These are phyloP conservation scores for Congeria kusceri DNA, from an alignment of 2,888 invertebrate genomes.

Conservation along the genomic window DNA sequence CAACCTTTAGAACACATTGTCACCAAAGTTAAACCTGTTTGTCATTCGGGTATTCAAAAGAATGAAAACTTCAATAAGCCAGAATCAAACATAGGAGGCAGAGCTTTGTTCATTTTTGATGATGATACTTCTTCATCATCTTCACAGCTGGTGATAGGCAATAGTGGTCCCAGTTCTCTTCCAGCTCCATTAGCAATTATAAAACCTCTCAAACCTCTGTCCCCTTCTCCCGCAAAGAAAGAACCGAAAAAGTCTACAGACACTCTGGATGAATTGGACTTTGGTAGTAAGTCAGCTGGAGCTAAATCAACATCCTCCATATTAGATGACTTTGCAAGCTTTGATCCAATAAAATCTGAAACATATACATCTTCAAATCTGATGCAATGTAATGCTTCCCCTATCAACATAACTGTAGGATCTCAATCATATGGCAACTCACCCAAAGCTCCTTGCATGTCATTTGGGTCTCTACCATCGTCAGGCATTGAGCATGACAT, in stretches of 20 bases:
- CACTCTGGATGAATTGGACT: too few relatives aligned
- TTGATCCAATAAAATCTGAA: conserved; percentile 60
- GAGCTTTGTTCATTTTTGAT: background rate
- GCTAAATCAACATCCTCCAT: conserved; percentile 14
- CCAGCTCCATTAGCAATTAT: conserved; percentile 13
- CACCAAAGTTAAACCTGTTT: conserved; percentile 3
- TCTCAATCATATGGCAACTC: conserved; percentile 17
- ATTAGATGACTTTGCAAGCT: conserved; percentile 56
- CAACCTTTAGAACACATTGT: conserved; percentile 32
- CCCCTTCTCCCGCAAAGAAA: conserved; percentile 6
- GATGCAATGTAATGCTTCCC: conserved; percentile 15
- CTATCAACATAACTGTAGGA: conserved; percentile 7
- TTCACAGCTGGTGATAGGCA: background rate
- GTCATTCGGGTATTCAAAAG: background rate
- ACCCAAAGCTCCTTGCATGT: conserved; percentile 4
- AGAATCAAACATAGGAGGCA: background rate
- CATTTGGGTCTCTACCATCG: conserved; percentile 39
- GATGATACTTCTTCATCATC: background rate
- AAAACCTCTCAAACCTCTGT: conserved; percentile 29
- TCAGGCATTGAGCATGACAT: conserved; percentile 49
- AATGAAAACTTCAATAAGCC: background rate
- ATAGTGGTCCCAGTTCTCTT: background rate
- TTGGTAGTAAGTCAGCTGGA: too few relatives aligned
- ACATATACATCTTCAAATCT: conserved; percentile 11
- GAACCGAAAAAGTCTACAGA: too few relatives aligned